Evolutionary conservation across 2,113 vertebrate species (phyloP).

Genomic region (Oreochromis niloticus): DNA sequence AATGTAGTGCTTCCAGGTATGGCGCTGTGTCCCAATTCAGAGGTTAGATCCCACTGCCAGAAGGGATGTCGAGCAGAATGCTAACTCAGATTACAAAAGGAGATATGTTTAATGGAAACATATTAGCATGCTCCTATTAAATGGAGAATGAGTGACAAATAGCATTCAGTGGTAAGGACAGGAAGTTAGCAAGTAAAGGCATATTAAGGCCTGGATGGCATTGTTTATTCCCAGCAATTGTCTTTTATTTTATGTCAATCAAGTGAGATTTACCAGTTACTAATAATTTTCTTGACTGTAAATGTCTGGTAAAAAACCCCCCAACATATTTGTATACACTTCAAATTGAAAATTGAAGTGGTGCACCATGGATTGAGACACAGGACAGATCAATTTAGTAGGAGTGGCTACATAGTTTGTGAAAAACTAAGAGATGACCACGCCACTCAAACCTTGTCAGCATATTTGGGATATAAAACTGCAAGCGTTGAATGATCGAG

Average conservation of each 20-base stretch:
- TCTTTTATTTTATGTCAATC: background rate
- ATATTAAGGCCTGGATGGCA: background rate
- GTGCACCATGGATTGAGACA: background rate
- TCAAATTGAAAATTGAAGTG: background rate
- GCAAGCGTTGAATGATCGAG: background rate
- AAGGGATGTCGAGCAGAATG: background rate
- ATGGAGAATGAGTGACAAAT: background rate
- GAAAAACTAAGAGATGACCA: fast-evolving
- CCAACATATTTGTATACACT: background rate
- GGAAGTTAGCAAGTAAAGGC: background rate
- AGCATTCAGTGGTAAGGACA: background rate
- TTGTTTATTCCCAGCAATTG: background rate
- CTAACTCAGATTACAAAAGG: background rate
- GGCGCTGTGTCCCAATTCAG: background rate
- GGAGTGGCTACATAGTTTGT: background rate
- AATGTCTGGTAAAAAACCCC: background rate
- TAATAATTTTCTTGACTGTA: background rate
- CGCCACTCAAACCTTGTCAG: background rate
- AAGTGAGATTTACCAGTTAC: background rate
- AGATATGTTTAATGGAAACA: background rate
- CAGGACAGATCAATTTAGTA: background rate
- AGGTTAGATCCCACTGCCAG: background rate
- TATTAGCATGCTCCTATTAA: background rate
- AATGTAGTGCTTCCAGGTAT: background rate
- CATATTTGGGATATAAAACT: background rate